A percentile compares a stretch with the other conserved stretches of the same genome.
Conservation (phyloP, 2,888 invertebrate species). For the Xiphydria camelus region DNA sequence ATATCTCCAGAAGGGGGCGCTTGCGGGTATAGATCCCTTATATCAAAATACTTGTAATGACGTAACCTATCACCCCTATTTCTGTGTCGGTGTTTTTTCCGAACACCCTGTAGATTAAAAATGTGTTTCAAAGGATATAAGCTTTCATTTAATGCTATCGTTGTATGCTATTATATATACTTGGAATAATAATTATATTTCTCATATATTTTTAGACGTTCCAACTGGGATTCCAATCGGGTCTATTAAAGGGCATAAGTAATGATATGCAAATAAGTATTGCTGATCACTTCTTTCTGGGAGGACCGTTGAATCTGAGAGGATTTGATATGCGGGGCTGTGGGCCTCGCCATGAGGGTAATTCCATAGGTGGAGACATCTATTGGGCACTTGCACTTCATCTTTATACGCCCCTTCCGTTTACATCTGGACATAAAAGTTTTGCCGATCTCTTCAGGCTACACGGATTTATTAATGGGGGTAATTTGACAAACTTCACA, state of each 20-base stretch:
- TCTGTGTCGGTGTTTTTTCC: too few species aligned
- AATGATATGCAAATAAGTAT: conserved; percentile 65
- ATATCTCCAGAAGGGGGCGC: too few species aligned
- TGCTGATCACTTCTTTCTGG: conserved; percentile 80
- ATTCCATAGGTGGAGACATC: conserved; percentile 73
- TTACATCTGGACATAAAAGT: conserved; percentile 75
- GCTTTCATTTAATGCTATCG: conserved; percentile 1
- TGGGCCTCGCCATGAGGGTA: conserved; percentile 81
- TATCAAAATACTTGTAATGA: too few species aligned
- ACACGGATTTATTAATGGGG: conserved; percentile 88
- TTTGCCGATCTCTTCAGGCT: conserved; percentile 84
- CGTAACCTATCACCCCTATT: too few species aligned
- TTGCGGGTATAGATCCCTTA: too few species aligned
- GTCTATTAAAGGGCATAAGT: conserved; percentile 68
- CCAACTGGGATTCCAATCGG: conserved; percentile 71
- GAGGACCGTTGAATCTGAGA: conserved; percentile 85
- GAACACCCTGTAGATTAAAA: not conserved
- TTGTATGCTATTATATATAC: conserved; percentile 43
- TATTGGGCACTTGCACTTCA: conserved; percentile 89
- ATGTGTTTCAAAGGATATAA: conserved; percentile 13
- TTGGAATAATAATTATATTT: not conserved
- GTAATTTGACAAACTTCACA: conserved; percentile 71
- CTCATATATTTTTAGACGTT: conserved; percentile 62
- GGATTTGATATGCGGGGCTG: conserved; percentile 88
- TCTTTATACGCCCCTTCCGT: conserved; percentile 88